A percentile compares a stretch with the other conserved stretches of the same genome.
These are phyloP conservation scores for Scrobipalpa atriplicella DNA, from an alignment of 2,888 invertebrate genomes.

Conservation along the genomic window DNA sequence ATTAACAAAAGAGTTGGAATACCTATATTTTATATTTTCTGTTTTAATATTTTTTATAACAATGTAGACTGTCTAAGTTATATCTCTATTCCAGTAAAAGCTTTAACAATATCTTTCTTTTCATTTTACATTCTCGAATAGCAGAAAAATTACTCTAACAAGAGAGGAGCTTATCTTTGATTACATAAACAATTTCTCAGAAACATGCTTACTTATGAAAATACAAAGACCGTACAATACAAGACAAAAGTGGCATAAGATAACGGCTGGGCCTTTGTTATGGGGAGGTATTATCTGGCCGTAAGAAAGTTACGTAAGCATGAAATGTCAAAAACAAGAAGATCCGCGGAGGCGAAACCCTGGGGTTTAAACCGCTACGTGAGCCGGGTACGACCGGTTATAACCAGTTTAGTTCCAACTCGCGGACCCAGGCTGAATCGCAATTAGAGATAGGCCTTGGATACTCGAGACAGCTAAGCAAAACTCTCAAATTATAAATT, in stretches of 20 bases:
- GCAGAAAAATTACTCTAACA: too few species aligned
- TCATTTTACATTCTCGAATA: too few species aligned
- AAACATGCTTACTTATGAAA: constrained; percentile 21
- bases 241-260: constrained; percentile 17
- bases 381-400: constrained; percentile 61
- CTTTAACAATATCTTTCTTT: too few species aligned
- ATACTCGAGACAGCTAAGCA: constrained; percentile 55
- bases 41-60: too few species aligned
- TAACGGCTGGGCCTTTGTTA: constrained; percentile 19
- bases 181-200: background rate
- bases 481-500: constrained; percentile 44
- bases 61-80: too few species aligned
- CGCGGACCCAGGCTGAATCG: constrained; percentile 67
- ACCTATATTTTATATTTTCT: too few species aligned
- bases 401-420: constrained; percentile 65
- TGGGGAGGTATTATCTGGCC: constrained; percentile 29
- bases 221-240: background rate
- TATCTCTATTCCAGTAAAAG: too few species aligned
- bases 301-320: constrained; percentile 53
- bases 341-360: constrained; percentile 62
- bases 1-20: too few species aligned
- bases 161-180: constrained; percentile 23
- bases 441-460: constrained; percentile 61
- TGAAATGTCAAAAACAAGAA: constrained; percentile 71
- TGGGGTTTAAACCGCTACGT: constrained; percentile 64